phyloP scores from a whole-genome alignment of 2,888 invertebrate genomes.

The Amblyjoppa proteus region DNA sequence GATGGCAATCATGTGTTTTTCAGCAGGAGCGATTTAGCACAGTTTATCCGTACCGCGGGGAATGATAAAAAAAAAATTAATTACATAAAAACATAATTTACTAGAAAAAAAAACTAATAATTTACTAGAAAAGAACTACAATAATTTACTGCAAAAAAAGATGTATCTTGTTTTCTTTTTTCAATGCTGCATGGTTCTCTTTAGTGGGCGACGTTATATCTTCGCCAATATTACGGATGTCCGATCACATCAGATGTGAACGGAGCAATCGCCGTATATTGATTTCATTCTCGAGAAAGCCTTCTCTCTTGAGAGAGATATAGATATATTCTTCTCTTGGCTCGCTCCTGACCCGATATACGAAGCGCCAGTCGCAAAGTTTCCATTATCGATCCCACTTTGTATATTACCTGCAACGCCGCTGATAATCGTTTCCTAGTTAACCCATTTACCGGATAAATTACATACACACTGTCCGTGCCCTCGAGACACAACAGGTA shows the following conservation, averaged over 20 bases:
- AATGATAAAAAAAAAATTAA: not conserved
- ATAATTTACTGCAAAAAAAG: not conserved
- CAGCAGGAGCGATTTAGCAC: not conserved
- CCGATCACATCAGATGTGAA: not conserved
- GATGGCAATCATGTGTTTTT: slow-evolving; percentile 8
- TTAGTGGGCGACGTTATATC: not conserved
- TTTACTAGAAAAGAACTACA: not conserved
- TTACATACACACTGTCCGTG: not conserved
- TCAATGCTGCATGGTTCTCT: not conserved
- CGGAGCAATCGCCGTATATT: slow-evolving; percentile 28
- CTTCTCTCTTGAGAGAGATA: not conserved
- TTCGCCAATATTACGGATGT: not conserved
- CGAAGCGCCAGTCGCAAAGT: slow-evolving; percentile 42
- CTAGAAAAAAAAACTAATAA: not conserved
- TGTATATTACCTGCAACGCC: slow-evolving; percentile 37
- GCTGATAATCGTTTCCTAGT: slow-evolving; percentile 20
- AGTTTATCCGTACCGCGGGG: not conserved
- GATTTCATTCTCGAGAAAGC: slow-evolving; percentile 21
- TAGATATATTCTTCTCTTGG: not conserved
- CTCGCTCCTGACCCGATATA: not conserved
- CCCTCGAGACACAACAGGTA: slow-evolving; percentile 2
- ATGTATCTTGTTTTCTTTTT: not conserved
- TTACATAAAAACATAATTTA: not conserved
- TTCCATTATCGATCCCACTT: slow-evolving; percentile 42
- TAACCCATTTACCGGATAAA: slow-evolving; percentile 18